Evolutionary conservation across 1,140 invertebrate genomes (phyloP), one percentile per base, ranked within the genome.

Genomic region (Chionoecetes opilio): DNA sequence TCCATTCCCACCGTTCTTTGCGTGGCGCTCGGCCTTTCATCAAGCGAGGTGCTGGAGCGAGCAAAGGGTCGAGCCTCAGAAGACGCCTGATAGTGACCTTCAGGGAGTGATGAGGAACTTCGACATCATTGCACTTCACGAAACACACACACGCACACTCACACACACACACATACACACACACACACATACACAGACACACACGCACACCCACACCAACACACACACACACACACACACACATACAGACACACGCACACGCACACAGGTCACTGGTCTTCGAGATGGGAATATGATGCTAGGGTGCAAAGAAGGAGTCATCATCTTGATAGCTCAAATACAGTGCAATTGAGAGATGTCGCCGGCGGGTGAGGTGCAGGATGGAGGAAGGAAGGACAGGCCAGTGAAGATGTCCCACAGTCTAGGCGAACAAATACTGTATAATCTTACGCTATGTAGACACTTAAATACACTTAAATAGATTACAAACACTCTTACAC

Each of bases 1-100:
- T 91, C 89, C 26, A 75, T 91, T 91, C 89, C 63, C 46, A 31
- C 53, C 53, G 26, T 53, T 91, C 84, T 34, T 11, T 34, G 35
- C 32, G 86, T 8, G 34, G 32, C 35, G 21, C 32, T 0, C 26
- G 53, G 26, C 32, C 46, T 91, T 91, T 91, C 31, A 75, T 91
- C 38, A 88, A 14, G 86, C 41, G 88, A 35, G 32, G 84, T 86
- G 63, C 26, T 75, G 63, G 26, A n/a, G 63, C 63, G 63, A 75
- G 63, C 11, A 26, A n/a, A 6, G 5, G 63, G 63, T 14, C 8
- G 63, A n/a, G 6, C 63, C 63, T 75, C 21, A 75, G 5, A 75
- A 75, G 63, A 26, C n/a, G 63, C 21, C n/a, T 5, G 63, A 26
- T 75, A 26, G 2, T 75, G 63, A 75, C 63, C 63, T 75, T 75